These are phyloP conservation scores for Drosophila biarmipes DNA, from an alignment of 1,140 invertebrate genomes.

Conservation along the genomic window DNA sequence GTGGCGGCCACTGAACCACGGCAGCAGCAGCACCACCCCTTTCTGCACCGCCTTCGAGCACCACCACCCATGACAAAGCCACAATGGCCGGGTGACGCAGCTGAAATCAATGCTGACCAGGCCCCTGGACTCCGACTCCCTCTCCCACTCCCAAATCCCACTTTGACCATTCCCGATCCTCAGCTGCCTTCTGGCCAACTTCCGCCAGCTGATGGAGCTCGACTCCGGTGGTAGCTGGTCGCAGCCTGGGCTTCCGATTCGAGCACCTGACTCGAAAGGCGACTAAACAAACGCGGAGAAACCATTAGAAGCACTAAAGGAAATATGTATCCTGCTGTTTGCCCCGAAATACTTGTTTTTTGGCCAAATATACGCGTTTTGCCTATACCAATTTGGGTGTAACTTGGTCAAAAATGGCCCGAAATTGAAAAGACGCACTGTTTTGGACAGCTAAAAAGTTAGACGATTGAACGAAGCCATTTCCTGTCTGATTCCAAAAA, in stretches of 20 bases:
- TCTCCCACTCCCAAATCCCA: no score
- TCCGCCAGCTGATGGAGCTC: constrained; percentile 60
- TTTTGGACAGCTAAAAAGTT: no score
- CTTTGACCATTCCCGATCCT: constrained; percentile 13
- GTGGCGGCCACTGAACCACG: constrained; percentile 39
- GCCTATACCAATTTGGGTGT: no score
- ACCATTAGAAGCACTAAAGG: background rate
- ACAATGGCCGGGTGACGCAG: constrained; percentile 73
- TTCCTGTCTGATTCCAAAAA: no score
- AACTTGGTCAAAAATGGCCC: no score
- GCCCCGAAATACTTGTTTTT: no score
- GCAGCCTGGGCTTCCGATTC: constrained; percentile 52
- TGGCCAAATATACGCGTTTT: no score
- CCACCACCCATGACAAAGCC: constrained; percentile 28
- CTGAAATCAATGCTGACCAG: constrained; percentile 70
- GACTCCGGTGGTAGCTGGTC: constrained; percentile 3
- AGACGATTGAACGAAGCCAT: no score
- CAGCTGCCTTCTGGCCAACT: constrained; percentile 50
- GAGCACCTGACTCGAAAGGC: constrained; percentile 35
- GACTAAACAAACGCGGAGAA: constrained; percentile 2
- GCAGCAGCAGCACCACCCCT: constrained; percentile 15
- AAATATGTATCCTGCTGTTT: background rate
- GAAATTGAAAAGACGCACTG: no score
- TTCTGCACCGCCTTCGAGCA: constrained; percentile 8
- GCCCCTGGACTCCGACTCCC: background rate